Percentiles rank a stretch among this genome's conserved stretches.
These are phyloP conservation scores for Aromia moschata DNA, from an alignment of 2,888 invertebrate species.

Conservation along the genomic window DNA sequence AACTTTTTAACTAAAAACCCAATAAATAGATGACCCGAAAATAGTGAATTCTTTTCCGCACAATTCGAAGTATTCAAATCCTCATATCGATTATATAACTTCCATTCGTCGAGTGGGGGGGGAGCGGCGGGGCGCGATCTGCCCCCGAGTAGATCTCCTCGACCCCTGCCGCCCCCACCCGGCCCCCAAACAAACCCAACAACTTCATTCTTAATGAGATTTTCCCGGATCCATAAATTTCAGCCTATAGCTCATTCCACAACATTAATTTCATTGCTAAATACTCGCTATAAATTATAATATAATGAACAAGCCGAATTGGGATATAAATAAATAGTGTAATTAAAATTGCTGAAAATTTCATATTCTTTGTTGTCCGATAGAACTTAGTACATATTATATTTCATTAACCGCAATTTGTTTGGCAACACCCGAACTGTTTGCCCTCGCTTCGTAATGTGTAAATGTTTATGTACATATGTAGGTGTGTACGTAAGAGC, in stretches of 20 bases:
- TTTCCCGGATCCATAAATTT: conserved; percentile 65
- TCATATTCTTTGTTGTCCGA: conserved; percentile 33
- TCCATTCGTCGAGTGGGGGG: conserved; percentile 34
- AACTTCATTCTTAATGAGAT: conserved; percentile 66
- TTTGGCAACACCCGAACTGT: conserved; percentile 15
- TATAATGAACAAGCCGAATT: conserved; percentile 63
- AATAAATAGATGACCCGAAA: conserved; percentile 43
- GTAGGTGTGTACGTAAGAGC: too few species aligned
- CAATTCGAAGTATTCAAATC: conserved; percentile 56
- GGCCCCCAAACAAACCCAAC: conserved; percentile 60
- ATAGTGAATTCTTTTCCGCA: conserved; percentile 45
- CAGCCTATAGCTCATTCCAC: conserved; percentile 64
- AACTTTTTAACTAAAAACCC: conserved; percentile 39
- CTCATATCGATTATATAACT: conserved; percentile 58
- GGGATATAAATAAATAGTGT: conserved; percentile 61
- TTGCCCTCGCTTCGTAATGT: conserved; percentile 4
- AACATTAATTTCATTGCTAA: conserved; percentile 65
- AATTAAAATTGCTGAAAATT: conserved; percentile 54
- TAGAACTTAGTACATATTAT: conserved; percentile 23
- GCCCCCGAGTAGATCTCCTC: conserved; percentile 33
- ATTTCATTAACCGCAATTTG: conserved; percentile 25
- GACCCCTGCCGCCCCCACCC: conserved; percentile 32
- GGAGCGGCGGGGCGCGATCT: conserved; percentile 40
- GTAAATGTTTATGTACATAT: too few species aligned
- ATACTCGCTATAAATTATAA: conserved; percentile 64